These are phyloP conservation scores for Rotaria sp. DNA, from an alignment of 2,888 invertebrate genomes.

Conservation along the genomic window DNA sequence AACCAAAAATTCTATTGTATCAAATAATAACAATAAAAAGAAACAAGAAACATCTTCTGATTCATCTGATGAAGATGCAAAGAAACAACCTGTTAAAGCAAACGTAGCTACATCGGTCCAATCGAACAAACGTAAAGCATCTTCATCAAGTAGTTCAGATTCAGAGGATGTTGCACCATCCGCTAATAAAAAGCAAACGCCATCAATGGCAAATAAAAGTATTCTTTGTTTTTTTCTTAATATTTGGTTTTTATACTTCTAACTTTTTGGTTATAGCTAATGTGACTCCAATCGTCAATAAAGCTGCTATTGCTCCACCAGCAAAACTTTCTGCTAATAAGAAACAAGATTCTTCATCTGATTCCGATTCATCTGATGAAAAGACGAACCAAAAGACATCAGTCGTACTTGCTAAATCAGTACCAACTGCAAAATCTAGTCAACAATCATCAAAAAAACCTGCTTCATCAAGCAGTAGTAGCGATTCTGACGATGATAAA, in stretches of 20 bases:
- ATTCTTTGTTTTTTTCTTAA: no score
- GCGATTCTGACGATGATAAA: conserved; percentile 5
- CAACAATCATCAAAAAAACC: not conserved
- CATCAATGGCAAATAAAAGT: not conserved
- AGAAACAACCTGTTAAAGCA: not conserved
- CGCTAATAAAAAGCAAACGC: not conserved
- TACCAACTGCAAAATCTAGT: not conserved
- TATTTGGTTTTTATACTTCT: no score
- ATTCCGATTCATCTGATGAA: conserved; percentile 28
- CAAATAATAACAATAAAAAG: not conserved
- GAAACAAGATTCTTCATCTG: not conserved
- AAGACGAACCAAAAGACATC: not conserved
- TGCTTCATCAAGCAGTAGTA: conserved; percentile 14
- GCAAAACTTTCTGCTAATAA: not conserved
- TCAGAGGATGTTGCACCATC: not conserved
- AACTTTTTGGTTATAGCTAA: no score
- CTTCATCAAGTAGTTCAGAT: not conserved
- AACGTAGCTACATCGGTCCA: not conserved
- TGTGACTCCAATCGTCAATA: no score
- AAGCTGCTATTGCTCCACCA: not conserved
- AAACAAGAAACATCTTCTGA: not conserved
- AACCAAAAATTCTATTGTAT: not conserved
- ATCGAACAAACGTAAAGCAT: not conserved
- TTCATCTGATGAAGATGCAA: not conserved
- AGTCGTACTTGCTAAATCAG: not conserved